These are phyloP conservation scores for Piaya cayana DNA, from an alignment of 2,113 vertebrate genomes.

Conservation along the genomic window DNA sequence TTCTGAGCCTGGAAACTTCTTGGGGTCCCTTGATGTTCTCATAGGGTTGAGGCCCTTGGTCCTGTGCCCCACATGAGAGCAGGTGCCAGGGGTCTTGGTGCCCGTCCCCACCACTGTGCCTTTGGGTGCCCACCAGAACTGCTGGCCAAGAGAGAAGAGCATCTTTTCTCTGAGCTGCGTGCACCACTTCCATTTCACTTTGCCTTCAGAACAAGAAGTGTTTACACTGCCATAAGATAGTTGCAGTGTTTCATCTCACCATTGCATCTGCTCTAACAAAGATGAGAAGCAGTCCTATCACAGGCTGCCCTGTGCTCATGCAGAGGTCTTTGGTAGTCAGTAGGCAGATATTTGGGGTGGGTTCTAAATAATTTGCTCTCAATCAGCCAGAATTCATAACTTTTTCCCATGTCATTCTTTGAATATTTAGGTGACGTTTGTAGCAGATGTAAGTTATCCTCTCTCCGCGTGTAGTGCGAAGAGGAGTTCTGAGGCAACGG, in stretches of 20 bases:
- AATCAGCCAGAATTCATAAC: neutral
- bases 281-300: neutral
- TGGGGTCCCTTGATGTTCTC: neutral
- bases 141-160: neutral
- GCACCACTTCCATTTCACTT: neutral
- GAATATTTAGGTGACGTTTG: neutral
- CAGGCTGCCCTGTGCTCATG: neutral
- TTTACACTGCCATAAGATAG: neutral
- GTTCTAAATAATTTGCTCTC: neutral
- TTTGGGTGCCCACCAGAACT: neutral
- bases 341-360: fast-evolving
- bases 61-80: fast-evolving
- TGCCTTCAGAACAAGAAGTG: neutral
- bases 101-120: neutral
- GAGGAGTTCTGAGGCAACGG: neutral
- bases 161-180: neutral
- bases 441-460: neutral
- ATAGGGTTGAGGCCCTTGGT: neutral
- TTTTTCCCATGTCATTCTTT: neutral
- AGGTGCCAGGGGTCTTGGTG: neutral
- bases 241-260: neutral
- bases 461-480: too few species aligned
- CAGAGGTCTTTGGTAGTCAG: neutral
- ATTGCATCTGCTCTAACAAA: fast-evolving
- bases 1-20: neutral